Conservation (phyloP, 2,888 invertebrate genomes). For the Tuta absoluta region DNA sequence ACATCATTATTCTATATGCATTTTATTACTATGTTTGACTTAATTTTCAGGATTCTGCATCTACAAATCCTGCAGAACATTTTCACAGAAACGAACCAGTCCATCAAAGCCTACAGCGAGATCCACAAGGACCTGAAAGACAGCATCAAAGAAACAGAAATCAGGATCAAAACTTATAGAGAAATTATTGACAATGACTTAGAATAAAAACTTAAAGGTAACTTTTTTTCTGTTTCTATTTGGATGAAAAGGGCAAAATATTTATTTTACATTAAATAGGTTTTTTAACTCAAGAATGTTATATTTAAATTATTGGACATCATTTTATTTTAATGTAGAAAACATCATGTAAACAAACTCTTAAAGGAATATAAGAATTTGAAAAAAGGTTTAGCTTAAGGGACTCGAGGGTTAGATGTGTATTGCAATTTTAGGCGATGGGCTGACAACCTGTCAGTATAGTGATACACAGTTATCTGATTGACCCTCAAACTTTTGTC, state of each 20-base stretch:
- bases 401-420: too few relatives aligned
- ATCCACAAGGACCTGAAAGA: slow-evolving; percentile 71
- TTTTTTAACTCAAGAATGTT: too few relatives aligned
- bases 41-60: slow-evolving; percentile 67
- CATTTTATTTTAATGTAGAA: too few relatives aligned
- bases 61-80: slow-evolving; percentile 70
- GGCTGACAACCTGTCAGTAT: too few relatives aligned
- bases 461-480: too few relatives aligned
- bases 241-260: neutral
- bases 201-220: slow-evolving; percentile 2
- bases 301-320: too few relatives aligned
- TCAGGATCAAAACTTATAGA: slow-evolving; percentile 59
- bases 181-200: slow-evolving; percentile 61
- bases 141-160: slow-evolving; percentile 62
- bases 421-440: too few relatives aligned
- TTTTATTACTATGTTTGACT: neutral
- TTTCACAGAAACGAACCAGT: slow-evolving; percentile 72
- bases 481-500: too few relatives aligned
- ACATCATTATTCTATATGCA: neutral
- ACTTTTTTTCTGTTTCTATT: neutral
- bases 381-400: too few relatives aligned
- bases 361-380: too few relatives aligned
- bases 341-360: too few relatives aligned
- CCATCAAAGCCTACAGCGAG: slow-evolving; percentile 70
- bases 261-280: neutral